Evolutionary conservation across 2,888 invertebrate species (phyloP), one percentile per base, ranked within the genome.

Genomic region (Danaus chrysippus): DNA sequence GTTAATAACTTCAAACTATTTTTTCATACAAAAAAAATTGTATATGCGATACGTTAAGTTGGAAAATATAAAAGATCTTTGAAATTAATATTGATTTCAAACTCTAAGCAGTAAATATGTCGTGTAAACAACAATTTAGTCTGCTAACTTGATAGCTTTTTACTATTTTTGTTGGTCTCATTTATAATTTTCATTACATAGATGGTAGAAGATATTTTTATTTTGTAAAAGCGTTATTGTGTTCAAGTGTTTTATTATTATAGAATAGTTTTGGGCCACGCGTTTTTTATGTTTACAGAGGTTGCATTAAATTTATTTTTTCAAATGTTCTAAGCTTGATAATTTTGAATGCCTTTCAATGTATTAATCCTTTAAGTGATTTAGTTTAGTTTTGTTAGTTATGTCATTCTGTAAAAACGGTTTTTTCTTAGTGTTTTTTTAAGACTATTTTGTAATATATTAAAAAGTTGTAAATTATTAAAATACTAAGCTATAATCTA

Each of bases 371-470:
- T 54, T 15, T 54, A 56, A 59, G 56, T 57, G 58, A 56, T 67
- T 67, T 57, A 65, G 62, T 68, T 67, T 66, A n/a, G 58, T 55
- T 56, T 46, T 67, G 49, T 57, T 53, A 13, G 55, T 44, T 61
- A 58, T 61, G 55, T 53, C n/a, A 42, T 56, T 17, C 42, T 64
- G 59, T 62, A 64, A 62, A 59, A 59, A 59, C 60, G 57, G 57
- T 58, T 62, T 64, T 61, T 65, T 57, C 55, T 68, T 68, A 56
- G 61, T 70, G 66, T 62, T 67, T 55, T 56, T 64, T 60, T 62
- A 66, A 68, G 64, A 67, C 67, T 66, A 64, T 34, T 61, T 67
- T 71, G 67, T 71, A 62, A 57, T 64, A 68, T 71, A 71, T 62
- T 64, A 63, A 56, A 56, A 59, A 56, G 49, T 57, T 49, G 57